These are phyloP conservation scores for Girardia tigrina DNA, from an alignment of 2,888 invertebrate genomes.

Conservation along the genomic window DNA sequence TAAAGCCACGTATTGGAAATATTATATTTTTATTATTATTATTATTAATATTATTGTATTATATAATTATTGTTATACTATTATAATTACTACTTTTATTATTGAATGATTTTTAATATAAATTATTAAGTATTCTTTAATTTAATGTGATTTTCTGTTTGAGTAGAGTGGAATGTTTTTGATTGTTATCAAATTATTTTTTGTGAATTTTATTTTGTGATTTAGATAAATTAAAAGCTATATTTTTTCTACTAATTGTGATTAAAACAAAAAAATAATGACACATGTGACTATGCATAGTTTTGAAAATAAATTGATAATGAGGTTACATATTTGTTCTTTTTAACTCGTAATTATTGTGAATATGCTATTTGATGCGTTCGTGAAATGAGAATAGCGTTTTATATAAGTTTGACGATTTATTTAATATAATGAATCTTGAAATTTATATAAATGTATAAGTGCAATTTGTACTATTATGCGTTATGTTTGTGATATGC, in stretches of 20 bases:
- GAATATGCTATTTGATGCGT: no score
- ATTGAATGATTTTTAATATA: not conserved
- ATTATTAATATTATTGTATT: not conserved
- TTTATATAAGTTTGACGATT: no score
- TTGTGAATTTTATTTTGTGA: conserved; percentile 18
- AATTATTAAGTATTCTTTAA: conserved; percentile 1
- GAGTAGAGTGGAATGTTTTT: conserved; percentile 1
- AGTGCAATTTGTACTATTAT: no score
- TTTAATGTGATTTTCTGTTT: not conserved
- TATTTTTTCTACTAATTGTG: conserved; percentile 5
- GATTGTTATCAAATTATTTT: not conserved
- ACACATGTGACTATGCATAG: not conserved
- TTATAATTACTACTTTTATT: not conserved
- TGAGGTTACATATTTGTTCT: no score
- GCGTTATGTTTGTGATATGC: no score
- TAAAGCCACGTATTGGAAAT: not conserved
- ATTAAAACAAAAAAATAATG: not conserved
- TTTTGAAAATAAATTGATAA: not conserved
- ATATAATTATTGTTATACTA: not conserved
- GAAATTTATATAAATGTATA: no score
- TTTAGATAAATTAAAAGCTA: conserved; percentile 19
- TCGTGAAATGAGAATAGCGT: no score
- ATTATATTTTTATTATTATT: conserved; percentile 15
- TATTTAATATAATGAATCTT: no score
- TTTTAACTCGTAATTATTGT: no score